Base-by-base conservation (phyloP, 64 coral and sea anemone genomes). In the Hydrozoanthus tunicans region DNA sequence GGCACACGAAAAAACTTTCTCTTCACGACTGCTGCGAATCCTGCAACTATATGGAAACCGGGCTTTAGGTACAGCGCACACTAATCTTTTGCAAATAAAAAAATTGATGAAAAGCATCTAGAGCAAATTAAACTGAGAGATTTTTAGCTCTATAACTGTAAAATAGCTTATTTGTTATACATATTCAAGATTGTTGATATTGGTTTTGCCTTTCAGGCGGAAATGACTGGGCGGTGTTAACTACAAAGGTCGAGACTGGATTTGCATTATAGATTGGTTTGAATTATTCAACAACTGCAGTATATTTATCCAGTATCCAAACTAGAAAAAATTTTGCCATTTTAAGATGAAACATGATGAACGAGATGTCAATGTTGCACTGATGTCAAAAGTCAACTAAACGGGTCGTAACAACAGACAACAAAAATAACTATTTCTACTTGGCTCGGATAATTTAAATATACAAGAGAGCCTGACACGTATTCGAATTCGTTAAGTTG, bases 211-310 rank as follows among this genome's bases (percentile, higher is more conserved):
- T 75, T 3, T 51, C 9, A 75, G 23, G 3, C 5, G 25, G 1
- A 73, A 73, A 10, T 6, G 52, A 75, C 43, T 5, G 72, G 27
- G 32, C 68, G 15, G 27, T 54, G 10, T 43, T 70, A 51, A 64
- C 20, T 70, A 75, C 14, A 75, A 75, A 9, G 14, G 14, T 12
- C 3, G 9, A 0, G 72, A 9, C 27, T 75, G 72, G 15, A 75
- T 75, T 75, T 75, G 72, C 72, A 75, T 75, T 25, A 75, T 52
- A 75, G 43, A 75, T 75, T 75, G 72, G 72, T 75, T 75, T 75
- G 26, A 75, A 75, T 75, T 52, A 75, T 75, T 75, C 32, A 75
- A 75, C 7, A 11, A 27, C 27, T 52, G 17, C 32, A 32, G 72
- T 75, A 26, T 15, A 43, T 27, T 32, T 9, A 75, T 75, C 26